These are phyloP conservation scores for Sphaeramia orbicularis DNA, from an alignment of 2,797 vertebrate genomes.

Conservation along the genomic window DNA sequence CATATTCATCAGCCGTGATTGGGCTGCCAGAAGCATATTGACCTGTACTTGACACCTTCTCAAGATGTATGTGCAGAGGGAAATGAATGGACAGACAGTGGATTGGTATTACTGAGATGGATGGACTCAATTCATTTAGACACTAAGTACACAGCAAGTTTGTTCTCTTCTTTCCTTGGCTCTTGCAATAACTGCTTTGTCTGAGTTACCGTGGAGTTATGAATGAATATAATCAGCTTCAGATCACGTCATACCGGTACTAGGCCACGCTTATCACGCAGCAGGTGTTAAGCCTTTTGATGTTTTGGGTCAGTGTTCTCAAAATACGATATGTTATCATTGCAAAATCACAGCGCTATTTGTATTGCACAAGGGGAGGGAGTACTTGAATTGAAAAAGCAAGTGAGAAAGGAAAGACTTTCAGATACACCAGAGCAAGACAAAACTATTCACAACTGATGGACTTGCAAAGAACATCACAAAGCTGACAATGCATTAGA, in stretches of 20 bases:
- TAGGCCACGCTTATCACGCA: conserved; percentile 39
- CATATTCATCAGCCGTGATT: conserved; percentile 73
- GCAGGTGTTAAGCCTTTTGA: conserved; percentile 50
- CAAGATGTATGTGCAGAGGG: conserved; percentile 60
- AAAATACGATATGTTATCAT: conserved; percentile 53
- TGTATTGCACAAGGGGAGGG: conserved; percentile 22
- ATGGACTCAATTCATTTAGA: conserved; percentile 48
- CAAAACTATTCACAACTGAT: neutral
- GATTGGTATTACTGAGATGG: conserved; percentile 46
- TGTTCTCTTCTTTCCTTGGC: conserved; percentile 15
- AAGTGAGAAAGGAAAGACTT: conserved; percentile 13
- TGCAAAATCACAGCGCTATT: conserved; percentile 40
- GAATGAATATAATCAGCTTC: conserved; percentile 47
- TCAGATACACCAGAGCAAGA: conserved; percentile 16
- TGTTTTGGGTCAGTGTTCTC: conserved; percentile 53
- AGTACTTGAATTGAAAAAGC: conserved; percentile 1
- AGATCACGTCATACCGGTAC: conserved; percentile 46
- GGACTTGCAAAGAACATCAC: neutral
- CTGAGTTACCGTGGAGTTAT: conserved; percentile 44
- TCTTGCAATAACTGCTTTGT: conserved; percentile 33
- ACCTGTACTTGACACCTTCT: conserved; percentile 72
- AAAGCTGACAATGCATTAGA: neutral
- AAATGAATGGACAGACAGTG: conserved; percentile 42
- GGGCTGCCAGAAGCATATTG: conserved; percentile 69
- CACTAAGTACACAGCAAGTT: conserved; percentile 28